Evolutionary conservation across 2,888 invertebrate species (phyloP).

Genomic region (Crocallis elinguaria): DNA sequence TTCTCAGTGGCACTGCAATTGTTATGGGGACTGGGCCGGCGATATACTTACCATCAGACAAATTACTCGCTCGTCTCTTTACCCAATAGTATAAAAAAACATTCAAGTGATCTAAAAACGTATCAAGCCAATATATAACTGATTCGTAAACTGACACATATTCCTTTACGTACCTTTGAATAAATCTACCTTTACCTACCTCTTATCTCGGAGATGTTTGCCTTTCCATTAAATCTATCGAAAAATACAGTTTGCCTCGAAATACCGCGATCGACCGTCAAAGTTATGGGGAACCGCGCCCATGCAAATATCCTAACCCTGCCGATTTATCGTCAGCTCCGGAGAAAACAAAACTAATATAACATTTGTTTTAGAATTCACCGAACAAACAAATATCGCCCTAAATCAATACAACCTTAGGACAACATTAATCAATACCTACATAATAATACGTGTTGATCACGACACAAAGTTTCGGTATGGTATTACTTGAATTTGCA

Average conservation of each 20-base stretch:
- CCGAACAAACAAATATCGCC: constrained; percentile 53
- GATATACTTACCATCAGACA: no score
- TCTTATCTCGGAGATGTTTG: constrained; percentile 53
- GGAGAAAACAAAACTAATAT: constrained; percentile 50
- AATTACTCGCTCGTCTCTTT: no score
- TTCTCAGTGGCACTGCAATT: no score
- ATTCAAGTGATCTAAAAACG: neutral
- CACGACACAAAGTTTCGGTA: constrained; percentile 52
- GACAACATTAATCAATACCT: constrained; percentile 22
- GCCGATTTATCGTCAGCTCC: constrained; percentile 77
- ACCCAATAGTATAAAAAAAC: no score
- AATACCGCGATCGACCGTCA: constrained; percentile 69
- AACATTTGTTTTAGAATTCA: constrained; percentile 55
- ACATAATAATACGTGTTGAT: constrained; percentile 36
- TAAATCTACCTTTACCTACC: constrained; percentile 3
- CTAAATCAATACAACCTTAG: constrained; percentile 58
- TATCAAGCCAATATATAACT: neutral
- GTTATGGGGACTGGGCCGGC: no score
- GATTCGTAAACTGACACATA: neutral
- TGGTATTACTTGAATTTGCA: constrained; percentile 48
- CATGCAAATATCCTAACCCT: constrained; percentile 68
- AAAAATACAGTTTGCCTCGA: constrained; percentile 64
- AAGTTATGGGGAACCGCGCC: constrained; percentile 55
- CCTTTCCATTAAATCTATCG: constrained; percentile 66
- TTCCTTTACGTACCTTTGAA: neutral